phyloP scores from a whole-genome alignment of 2,888 invertebrate species.

The Patella pellucida region DNA sequence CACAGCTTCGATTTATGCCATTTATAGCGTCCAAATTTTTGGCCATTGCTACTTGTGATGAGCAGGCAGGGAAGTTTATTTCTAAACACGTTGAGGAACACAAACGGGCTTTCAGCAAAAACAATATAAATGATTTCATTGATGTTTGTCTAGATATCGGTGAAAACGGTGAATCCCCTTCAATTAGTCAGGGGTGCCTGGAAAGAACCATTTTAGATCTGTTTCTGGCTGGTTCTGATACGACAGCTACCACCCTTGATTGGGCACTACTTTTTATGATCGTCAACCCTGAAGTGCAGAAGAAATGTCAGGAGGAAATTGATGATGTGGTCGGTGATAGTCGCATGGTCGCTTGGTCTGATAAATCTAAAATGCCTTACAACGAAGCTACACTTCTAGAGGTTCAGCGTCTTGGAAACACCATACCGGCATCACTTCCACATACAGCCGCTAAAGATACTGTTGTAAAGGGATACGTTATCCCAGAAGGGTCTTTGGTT shows the following conservation, averaged over 20 bases:
- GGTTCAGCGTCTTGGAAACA: not conserved
- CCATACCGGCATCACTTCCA: not conserved
- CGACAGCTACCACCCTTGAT: not conserved
- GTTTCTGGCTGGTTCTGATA: not conserved
- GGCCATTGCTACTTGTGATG: not conserved
- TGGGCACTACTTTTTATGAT: not conserved
- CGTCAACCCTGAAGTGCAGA: not conserved
- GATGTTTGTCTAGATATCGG: conserved; percentile 36
- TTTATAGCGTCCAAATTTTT: conserved; percentile 34
- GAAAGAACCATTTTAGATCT: conserved; percentile 15
- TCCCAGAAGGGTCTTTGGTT: not conserved
- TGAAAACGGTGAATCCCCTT: conserved; percentile 2
- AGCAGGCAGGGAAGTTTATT: not conserved
- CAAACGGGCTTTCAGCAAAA: conserved; percentile 24
- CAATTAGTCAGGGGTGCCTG: not conserved
- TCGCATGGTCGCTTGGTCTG: not conserved
- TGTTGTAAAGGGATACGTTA: not conserved
- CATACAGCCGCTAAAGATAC: not conserved
- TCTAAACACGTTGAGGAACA: conserved; percentile 29
- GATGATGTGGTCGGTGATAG: not conserved
- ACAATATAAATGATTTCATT: conserved; percentile 35
- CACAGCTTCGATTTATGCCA: conserved; percentile 44
- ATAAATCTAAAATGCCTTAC: not conserved
- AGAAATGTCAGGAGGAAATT: not conserved
- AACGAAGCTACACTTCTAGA: not conserved